A percentile compares a stretch with the other conserved stretches of the same genome.
Evolutionary conservation across 2,888 invertebrate species (phyloP).

Genomic region (Hofmannophila pseudospretella): DNA sequence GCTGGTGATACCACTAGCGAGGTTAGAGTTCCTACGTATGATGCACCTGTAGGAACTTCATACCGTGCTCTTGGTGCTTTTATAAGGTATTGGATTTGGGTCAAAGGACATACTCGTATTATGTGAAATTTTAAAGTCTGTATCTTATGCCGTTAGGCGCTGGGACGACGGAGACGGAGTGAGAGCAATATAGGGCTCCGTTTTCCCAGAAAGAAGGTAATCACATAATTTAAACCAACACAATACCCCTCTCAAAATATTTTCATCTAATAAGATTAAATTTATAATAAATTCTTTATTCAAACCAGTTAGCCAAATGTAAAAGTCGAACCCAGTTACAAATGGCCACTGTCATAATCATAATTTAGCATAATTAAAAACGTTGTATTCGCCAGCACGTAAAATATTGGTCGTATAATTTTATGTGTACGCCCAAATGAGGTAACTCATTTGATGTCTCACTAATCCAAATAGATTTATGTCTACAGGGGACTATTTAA

Average conservation of each 20-base stretch:
- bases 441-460: constrained; percentile 26
- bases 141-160: too few relatives aligned
- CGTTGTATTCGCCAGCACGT: neutral
- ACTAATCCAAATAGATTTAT: constrained; percentile 29
- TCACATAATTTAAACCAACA: too few relatives aligned
- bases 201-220: too few relatives aligned
- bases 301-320: neutral
- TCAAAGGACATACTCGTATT: too few relatives aligned
- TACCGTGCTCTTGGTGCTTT: constrained; percentile 99
- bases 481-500: constrained; percentile 20
- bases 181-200: too few relatives aligned
- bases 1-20: constrained; percentile 90
- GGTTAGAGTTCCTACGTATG: constrained; percentile 98
- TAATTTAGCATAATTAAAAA: neutral
- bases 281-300: too few relatives aligned
- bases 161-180: too few relatives aligned
- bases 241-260: too few relatives aligned
- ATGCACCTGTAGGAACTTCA: constrained; percentile 95
- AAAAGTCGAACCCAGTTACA: neutral
- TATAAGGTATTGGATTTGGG: too few relatives aligned
- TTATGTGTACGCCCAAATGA: neutral
- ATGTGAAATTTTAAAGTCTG: too few relatives aligned
- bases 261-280: too few relatives aligned
- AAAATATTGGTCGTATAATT: neutral
- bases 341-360: neutral